Conservation (phyloP, 2,113 vertebrate species). For the Excalfactoria chinensis region DNA sequence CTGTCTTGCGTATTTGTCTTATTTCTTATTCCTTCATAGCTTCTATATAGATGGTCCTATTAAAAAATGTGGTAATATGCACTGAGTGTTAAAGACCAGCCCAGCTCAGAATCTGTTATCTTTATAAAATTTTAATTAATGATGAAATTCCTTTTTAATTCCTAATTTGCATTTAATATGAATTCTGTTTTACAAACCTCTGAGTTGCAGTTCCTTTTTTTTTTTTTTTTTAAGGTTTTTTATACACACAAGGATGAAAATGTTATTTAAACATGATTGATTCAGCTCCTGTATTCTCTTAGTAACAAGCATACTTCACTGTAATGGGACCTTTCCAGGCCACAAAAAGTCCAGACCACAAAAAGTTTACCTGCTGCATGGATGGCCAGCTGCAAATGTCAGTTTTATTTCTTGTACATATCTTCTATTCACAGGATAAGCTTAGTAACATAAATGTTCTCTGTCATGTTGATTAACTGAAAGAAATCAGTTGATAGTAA, state of each 20-base stretch:
- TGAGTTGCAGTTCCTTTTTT: background rate
- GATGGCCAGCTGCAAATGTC: background rate
- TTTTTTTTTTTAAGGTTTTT: background rate
- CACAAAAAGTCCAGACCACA: background rate
- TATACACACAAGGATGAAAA: background rate
- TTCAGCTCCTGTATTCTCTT: background rate
- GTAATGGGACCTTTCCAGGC: background rate
- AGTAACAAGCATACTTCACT: background rate
- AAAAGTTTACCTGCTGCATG: background rate
- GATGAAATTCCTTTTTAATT: background rate
- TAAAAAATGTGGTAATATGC: background rate
- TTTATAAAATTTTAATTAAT: background rate
- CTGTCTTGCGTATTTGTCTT: background rate
- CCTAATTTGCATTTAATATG: background rate
- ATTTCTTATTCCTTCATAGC: background rate
- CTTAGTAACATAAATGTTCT: background rate
- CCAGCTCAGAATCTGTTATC: background rate
- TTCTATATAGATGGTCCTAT: background rate
- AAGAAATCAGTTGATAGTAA: background rate
- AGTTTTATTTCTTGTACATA: background rate
- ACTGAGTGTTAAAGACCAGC: background rate
- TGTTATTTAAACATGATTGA: background rate
- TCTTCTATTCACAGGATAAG: constrained; percentile 24
- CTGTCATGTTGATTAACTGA: background rate
- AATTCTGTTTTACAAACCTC: background rate